Percentiles rank a stretch among this genome's conserved stretches.
These are phyloP conservation scores for Spisula solida DNA, from an alignment of 2,888 invertebrate species.

Conservation along the genomic window DNA sequence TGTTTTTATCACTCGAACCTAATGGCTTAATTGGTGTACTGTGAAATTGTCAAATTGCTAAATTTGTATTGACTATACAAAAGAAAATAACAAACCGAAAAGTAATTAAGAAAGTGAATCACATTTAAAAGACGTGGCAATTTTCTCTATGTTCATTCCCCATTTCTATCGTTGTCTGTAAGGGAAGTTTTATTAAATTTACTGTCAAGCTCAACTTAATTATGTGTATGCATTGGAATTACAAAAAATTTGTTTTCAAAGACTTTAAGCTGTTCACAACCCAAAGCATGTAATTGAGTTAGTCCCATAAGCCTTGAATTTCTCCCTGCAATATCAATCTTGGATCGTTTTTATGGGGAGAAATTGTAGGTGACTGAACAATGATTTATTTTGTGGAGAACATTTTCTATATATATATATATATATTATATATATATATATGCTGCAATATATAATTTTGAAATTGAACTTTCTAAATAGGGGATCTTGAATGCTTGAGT, in stretches of 20 bases:
- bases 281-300: neutral
- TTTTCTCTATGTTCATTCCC: neutral
- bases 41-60: constrained; percentile 18
- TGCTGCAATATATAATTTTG: too few species aligned
- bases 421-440: too few species aligned
- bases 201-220: constrained; percentile 17
- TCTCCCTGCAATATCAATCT: neutral
- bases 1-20: neutral
- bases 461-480: too few species aligned
- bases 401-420: too few species aligned
- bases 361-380: too few species aligned
- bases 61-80: neutral
- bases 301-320: neutral
- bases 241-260: neutral
- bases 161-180: neutral
- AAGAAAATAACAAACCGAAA: neutral
- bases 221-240: constrained; percentile 5
- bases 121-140: neutral
- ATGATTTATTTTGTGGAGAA: too few species aligned
- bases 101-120: constrained; percentile 16
- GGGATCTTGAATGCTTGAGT: too few species aligned
- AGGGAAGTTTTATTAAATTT: neutral
- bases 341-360: neutral
- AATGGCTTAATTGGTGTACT: constrained; percentile 21
- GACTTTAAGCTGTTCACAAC: neutral